Conservation (phyloP, 1,140 invertebrate species). For the Lepidurus packardi region DNA sequence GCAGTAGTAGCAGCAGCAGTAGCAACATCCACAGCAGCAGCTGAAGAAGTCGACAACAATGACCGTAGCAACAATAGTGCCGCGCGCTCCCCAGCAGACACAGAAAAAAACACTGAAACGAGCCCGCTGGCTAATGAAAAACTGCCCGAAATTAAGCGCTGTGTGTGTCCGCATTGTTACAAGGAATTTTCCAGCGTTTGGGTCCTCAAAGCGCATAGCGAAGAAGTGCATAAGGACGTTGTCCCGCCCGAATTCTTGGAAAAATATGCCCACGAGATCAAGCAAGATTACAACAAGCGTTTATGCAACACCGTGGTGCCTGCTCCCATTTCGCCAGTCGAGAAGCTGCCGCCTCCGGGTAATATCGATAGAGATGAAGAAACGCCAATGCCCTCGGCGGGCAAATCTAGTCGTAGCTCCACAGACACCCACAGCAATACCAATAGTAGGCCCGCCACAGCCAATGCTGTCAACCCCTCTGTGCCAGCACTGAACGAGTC, state of each 20-base stretch:
- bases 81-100: background rate
- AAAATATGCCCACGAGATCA: slow-evolving; percentile 84
- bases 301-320: slow-evolving; percentile 46
- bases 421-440: slow-evolving; percentile 45
- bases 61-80: background rate
- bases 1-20: slow-evolving; percentile 49
- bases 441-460: slow-evolving; percentile 25
- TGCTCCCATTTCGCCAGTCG: slow-evolving; percentile 42
- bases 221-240: slow-evolving; percentile 87
- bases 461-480: slow-evolving; percentile 38
- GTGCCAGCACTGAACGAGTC: slow-evolving; percentile 37
- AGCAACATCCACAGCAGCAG: slow-evolving; percentile 48
- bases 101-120: slow-evolving; percentile 30
- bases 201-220: slow-evolving; percentile 90
- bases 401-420: slow-evolving; percentile 39
- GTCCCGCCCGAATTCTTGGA: slow-evolving; percentile 83
- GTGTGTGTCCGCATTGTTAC: slow-evolving; percentile 77
- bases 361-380: slow-evolving; percentile 22
- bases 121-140: slow-evolving; percentile 50
- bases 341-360: slow-evolving; percentile 27
- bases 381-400: background rate
- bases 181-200: slow-evolving; percentile 93
- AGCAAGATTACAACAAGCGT: slow-evolving; percentile 77
- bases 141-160: slow-evolving; percentile 63
- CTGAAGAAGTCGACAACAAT: slow-evolving; percentile 45